Evolutionary conservation across 2,888 invertebrate genomes (phyloP), one percentile per base, ranked within the genome.

Genomic region (Nomada ferruginata): DNA sequence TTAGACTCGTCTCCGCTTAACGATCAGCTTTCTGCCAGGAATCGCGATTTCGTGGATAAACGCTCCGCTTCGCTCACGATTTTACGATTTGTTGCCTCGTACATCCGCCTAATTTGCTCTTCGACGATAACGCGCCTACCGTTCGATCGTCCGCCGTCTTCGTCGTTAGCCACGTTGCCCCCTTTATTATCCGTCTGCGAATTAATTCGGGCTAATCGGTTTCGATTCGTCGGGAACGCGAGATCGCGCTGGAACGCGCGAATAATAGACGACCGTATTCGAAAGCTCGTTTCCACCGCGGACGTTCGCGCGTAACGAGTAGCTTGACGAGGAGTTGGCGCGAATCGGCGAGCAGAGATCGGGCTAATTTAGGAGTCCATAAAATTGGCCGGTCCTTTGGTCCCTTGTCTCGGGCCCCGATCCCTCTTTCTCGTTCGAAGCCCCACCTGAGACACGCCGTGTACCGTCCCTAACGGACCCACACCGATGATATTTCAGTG

Each of bases 401-500:
- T 86, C 86, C 87, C 88, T 85, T 88, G 85, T 89, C 84, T 84
- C 83, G 83, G 47, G 75, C 75, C 79, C 77, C 80, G 87, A 87
- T 88, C 84, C 84, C 82, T 76, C 78, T 84, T 79, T 79, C 84
- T 79, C 76, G 74, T 66, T 47, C 29, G 72, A 52, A 75, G 83
- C 71, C 85, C 86, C 86, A 85, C 69, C 84, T 85, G 87, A 89
- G 84, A 81, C 80, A 29, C 50, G 72, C 47, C 85, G 82, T 85
- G 83, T 80, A 85, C 80, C 79, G 81, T 87, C 85, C 87, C 87
- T 85, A 88, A 88, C 82, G 86, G 90, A 89, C 87, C 87, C 89
- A 88, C 87, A 86, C 88, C 82, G 90, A 92, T 92, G 91, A 92
- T 92, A 92, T 92, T 92, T 93, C 89, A 91, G 91, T 91, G 91